These are phyloP conservation scores for Drosophila yakuba DNA, from an alignment of 1,140 invertebrate genomes.

Conservation along the genomic window DNA sequence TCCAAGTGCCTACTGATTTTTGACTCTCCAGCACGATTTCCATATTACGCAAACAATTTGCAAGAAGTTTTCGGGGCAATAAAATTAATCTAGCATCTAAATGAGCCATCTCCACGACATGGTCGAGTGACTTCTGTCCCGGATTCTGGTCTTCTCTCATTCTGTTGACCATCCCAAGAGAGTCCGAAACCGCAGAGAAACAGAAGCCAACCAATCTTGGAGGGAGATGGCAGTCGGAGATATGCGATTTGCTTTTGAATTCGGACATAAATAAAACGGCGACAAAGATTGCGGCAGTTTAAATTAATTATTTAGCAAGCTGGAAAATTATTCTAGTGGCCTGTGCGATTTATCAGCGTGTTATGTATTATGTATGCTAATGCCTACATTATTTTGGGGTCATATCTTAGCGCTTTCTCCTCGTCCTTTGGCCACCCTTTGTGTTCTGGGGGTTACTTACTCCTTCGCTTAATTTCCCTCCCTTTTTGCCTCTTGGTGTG, in stretches of 20 bases:
- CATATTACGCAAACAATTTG: constrained; percentile 77
- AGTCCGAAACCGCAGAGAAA: constrained; percentile 41
- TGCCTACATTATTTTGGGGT: constrained; percentile 17
- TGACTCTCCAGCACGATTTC: constrained; percentile 54
- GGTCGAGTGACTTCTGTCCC: constrained; percentile 63
- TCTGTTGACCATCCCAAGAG: constrained; percentile 14
- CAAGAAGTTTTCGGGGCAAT: constrained; percentile 68
- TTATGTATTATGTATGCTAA: constrained; percentile 47
- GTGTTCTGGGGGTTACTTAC: neutral
- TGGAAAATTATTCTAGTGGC: constrained; percentile 28
- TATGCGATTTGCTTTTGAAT: constrained; percentile 29
- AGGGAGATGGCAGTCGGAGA: constrained; percentile 7
- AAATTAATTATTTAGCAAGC: constrained; percentile 46
- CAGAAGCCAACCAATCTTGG: constrained; percentile 50
- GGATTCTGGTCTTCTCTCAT: constrained; percentile 2
- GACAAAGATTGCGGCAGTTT: constrained; percentile 36
- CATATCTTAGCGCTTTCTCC: neutral
- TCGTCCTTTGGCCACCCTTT: neutral
- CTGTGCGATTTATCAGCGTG: constrained; percentile 19
- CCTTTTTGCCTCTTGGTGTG: neutral
- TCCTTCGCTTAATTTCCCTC: constrained; percentile 12
- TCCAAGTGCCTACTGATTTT: neutral
- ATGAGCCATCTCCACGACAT: constrained; percentile 61
- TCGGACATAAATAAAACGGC: constrained; percentile 29
- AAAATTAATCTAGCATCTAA: constrained; percentile 80